phyloP scores from a whole-genome alignment of 2,888 invertebrate genomes.

The Athetis lepigone region DNA sequence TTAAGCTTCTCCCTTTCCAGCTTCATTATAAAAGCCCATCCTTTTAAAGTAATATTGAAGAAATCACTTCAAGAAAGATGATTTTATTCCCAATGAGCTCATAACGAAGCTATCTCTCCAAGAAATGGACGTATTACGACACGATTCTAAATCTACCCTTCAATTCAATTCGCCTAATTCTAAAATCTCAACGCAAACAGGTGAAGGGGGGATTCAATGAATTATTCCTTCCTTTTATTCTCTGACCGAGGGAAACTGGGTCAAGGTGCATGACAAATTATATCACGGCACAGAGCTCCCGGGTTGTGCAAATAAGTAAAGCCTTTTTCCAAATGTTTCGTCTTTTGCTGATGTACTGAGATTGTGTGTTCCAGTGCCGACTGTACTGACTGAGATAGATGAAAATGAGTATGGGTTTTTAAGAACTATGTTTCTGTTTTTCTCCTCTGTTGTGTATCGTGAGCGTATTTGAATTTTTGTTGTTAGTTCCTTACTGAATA shows the following conservation, averaged over 20 bases:
- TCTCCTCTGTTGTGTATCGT: slow-evolving; percentile 3
- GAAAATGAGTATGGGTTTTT: slow-evolving; percentile 54
- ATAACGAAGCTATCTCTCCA: slow-evolving; percentile 27
- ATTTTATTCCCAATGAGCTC: slow-evolving; percentile 39
- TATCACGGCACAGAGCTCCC: slow-evolving; percentile 73
- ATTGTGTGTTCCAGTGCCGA: slow-evolving; percentile 59
- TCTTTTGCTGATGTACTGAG: slow-evolving; percentile 68
- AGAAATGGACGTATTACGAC: slow-evolving; percentile 47
- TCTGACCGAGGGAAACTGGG: slow-evolving; percentile 67
- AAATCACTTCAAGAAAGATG: slow-evolving; percentile 39
- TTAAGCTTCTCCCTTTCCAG: slow-evolving; percentile 13
- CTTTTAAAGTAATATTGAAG: slow-evolving; percentile 25
- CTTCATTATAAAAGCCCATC: slow-evolving; percentile 33
- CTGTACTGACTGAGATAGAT: slow-evolving; percentile 59
- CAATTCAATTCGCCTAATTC: slow-evolving; percentile 61
- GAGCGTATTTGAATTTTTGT: background rate
- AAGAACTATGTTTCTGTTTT: slow-evolving; percentile 46
- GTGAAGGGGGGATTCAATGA: slow-evolving; percentile 66
- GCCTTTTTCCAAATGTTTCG: slow-evolving; percentile 76
- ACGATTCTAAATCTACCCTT: slow-evolving; percentile 52
- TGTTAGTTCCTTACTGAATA: background rate
- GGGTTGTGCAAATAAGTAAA: slow-evolving; percentile 77
- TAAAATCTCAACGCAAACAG: slow-evolving; percentile 69
- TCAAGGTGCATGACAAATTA: slow-evolving; percentile 83
- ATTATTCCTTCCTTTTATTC: slow-evolving; percentile 69